These are phyloP conservation scores for Anser brachyrhynchus DNA, from an alignment of 2,113 vertebrate genomes.

Conservation along the genomic window DNA sequence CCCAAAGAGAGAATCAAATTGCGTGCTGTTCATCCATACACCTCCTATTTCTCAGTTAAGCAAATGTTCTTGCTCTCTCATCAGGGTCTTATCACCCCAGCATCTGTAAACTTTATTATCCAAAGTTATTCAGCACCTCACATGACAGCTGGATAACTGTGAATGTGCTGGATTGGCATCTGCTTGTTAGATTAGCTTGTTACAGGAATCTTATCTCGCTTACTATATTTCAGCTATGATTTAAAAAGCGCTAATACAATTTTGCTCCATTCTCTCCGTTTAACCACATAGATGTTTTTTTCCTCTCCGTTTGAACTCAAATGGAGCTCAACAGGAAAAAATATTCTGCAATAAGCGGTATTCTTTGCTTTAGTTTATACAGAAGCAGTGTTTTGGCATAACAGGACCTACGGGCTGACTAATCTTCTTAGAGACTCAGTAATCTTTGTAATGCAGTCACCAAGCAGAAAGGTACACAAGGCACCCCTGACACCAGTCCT, in stretches of 20 bases:
- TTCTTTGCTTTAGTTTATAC: background rate
- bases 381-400: background rate
- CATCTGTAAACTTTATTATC: background rate
- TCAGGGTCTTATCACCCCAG: background rate
- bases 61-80: background rate
- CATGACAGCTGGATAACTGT: background rate
- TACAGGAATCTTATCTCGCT: background rate
- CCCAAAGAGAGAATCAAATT: background rate
- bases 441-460: slow-evolving; percentile 50
- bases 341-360: background rate
- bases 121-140: background rate
- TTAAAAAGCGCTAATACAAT: background rate
- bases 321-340: background rate
- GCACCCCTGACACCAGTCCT: background rate
- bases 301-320: background rate
- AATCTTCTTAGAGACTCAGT: slow-evolving; percentile 55
- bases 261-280: background rate
- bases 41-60: background rate
- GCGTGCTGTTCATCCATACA: background rate
- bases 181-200: slow-evolving; percentile 15
- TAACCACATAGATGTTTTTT: background rate
- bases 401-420: background rate
- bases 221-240: background rate
- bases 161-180: background rate
- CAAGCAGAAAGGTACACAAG: background rate